Percentiles rank a stretch among this genome's conserved stretches.
These are phyloP conservation scores for Meriones unguiculatus DNA, from an alignment of 2,113 vertebrate genomes.

Conservation along the genomic window DNA sequence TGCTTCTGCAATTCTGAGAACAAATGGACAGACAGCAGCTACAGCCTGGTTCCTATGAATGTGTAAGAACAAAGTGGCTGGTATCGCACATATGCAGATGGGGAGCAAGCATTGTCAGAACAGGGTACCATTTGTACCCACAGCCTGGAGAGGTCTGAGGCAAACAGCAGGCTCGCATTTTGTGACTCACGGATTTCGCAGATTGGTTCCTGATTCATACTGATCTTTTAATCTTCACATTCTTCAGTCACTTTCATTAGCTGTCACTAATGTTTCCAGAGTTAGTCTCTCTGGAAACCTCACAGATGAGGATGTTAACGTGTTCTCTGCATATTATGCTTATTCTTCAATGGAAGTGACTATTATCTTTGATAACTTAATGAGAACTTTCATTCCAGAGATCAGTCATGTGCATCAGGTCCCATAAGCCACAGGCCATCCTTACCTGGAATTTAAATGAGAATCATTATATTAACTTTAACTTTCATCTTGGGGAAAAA, in stretches of 20 bases:
- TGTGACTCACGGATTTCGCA: slow-evolving; percentile 47
- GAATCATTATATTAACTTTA: slow-evolving; percentile 19
- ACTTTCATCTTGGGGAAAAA: slow-evolving; percentile 24
- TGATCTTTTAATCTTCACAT: slow-evolving; percentile 66
- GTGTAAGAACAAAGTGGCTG: background rate
- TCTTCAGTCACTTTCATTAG: slow-evolving; percentile 58
- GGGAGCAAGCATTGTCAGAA: background rate
- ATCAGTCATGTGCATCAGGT: slow-evolving; percentile 62
- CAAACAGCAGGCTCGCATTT: slow-evolving; percentile 4
- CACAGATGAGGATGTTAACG: slow-evolving; percentile 66
- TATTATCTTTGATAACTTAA: slow-evolving; percentile 65
- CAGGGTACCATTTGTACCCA: background rate
- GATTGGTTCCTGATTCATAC: slow-evolving; percentile 67
- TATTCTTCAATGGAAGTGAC: slow-evolving; percentile 69
- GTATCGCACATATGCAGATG: background rate
- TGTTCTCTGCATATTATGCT: slow-evolving; percentile 58
- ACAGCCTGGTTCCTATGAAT: background rate
- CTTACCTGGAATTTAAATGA: slow-evolving; percentile 67
- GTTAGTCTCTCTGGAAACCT: slow-evolving; percentile 69
- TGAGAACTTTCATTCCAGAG: slow-evolving; percentile 71
- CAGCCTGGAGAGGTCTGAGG: slow-evolving; percentile 19
- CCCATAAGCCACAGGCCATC: background rate
- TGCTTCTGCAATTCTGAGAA: background rate
- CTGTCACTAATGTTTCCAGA: background rate
- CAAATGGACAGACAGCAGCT: background rate